Evolutionary conservation across 2,797 vertebrate genomes (phyloP).

Genomic region (Bufotes viridis): DNA sequence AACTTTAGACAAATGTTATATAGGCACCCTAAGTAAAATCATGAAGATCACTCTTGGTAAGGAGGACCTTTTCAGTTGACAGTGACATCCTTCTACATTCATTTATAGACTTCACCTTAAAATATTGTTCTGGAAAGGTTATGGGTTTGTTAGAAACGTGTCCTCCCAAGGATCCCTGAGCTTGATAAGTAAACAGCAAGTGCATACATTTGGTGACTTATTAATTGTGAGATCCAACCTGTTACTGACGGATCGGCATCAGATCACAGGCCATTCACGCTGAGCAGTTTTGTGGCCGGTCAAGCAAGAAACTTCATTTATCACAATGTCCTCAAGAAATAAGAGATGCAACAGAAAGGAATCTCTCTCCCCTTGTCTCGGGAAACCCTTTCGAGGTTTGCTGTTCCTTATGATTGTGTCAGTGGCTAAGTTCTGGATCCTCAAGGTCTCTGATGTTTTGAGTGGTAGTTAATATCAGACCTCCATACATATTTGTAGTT

Average conservation of each 20-base stretch:
- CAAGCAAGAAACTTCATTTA: neutral
- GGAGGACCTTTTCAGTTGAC: no score
- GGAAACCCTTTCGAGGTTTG: neutral
- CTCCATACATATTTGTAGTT: no score
- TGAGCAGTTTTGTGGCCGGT: slow-evolving; percentile 8
- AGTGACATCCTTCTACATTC: no score
- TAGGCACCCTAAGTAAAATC: no score
- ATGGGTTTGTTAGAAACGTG: neutral
- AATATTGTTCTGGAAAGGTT: neutral
- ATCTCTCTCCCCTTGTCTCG: neutral
- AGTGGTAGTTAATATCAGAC: no score
- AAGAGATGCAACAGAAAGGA: neutral
- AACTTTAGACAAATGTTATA: no score
- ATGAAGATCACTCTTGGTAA: no score
- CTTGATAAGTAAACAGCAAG: neutral
- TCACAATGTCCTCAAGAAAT: neutral
- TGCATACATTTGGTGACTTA: slow-evolving; percentile 33
- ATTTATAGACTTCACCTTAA: neutral
- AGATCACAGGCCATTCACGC: neutral
- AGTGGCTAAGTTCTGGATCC: no score
- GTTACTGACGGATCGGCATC: neutral
- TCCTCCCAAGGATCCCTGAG: slow-evolving; percentile 1
- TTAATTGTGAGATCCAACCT: slow-evolving; percentile 24
- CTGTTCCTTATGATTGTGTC: no score
- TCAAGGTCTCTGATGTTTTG: no score